Conservation (phyloP, 2,113 vertebrate genomes). For the Erythrocercus mccallii region DNA sequence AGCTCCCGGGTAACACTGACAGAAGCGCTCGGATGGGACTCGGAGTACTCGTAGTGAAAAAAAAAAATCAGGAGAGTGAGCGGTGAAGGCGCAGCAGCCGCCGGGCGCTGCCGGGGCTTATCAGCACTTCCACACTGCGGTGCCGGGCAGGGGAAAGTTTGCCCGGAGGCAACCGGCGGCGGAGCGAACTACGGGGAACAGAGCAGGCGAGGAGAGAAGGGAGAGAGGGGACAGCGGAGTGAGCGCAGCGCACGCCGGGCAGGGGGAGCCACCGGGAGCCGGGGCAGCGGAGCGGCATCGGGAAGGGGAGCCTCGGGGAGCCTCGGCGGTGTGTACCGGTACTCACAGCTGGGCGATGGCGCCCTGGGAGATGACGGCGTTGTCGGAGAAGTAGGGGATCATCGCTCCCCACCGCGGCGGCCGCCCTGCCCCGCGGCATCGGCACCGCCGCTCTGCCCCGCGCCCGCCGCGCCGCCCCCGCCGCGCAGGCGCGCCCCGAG, state of each 20-base stretch:
- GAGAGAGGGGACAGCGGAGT: background rate
- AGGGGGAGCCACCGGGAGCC: background rate
- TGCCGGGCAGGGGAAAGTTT: background rate
- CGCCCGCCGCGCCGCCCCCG: background rate
- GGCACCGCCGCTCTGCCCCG: constrained; percentile 19
- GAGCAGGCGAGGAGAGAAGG: too few species aligned
- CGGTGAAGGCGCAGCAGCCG: background rate
- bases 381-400: constrained; percentile 90
- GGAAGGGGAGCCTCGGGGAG: background rate
- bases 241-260: background rate
- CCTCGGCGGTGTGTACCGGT: background rate
- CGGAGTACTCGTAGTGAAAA: accelerated
- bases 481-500: background rate
- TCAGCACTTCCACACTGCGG: background rate
- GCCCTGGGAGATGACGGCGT: constrained; percentile 87
- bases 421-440: constrained; percentile 34
- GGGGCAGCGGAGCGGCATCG: background rate
- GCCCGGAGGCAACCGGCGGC: background rate
- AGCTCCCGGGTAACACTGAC: accelerated
- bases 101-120: background rate
- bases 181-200: background rate
- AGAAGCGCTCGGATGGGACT: background rate
- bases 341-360: constrained; percentile 94
- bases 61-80: background rate
- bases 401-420: constrained; percentile 65